Evolutionary conservation across 2,797 vertebrate species (phyloP).

Genomic region (Pelobates cultripes): DNA sequence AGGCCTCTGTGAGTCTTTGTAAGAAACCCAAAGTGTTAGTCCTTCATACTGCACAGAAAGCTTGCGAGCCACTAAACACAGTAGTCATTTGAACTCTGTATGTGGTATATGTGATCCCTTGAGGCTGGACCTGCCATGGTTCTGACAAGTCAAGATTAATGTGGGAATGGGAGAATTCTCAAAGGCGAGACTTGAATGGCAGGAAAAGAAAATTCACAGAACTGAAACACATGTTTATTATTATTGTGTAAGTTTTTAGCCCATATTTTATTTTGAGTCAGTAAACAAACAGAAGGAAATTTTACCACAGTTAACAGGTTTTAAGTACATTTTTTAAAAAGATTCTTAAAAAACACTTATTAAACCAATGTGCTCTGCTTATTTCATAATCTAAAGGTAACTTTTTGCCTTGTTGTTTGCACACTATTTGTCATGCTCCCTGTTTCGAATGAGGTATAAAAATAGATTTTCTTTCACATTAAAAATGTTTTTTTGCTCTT

Average conservation of each 20-base stretch:
- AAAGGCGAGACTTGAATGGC: slow-evolving; percentile 32
- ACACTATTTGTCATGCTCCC: too few species aligned
- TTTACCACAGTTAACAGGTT: neutral
- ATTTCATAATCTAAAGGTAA: too few species aligned
- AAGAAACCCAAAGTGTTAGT: slow-evolving; percentile 21
- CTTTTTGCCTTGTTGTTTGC: too few species aligned
- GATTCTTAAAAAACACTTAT: too few species aligned
- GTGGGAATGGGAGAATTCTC: slow-evolving; percentile 61
- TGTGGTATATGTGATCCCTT: slow-evolving; percentile 42
- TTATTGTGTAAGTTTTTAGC: slow-evolving; percentile 18
- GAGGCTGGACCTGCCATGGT: slow-evolving; percentile 43
- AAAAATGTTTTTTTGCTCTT: too few species aligned
- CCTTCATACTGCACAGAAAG: slow-evolving; percentile 50
- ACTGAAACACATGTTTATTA: slow-evolving; percentile 45
- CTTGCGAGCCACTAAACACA: slow-evolving; percentile 54
- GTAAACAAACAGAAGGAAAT: slow-evolving; percentile 13
- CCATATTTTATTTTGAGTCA: slow-evolving; percentile 4
- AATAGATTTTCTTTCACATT: too few species aligned
- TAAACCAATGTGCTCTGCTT: too few species aligned
- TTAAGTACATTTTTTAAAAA: too few species aligned
- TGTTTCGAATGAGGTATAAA: too few species aligned
- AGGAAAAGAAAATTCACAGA: slow-evolving; percentile 28
- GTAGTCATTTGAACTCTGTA: slow-evolving; percentile 61
- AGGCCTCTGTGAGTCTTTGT: slow-evolving; percentile 24
- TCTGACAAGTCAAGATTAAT: slow-evolving; percentile 47